Evolutionary conservation across 2,797 vertebrate genomes (phyloP), one percentile per base, ranked within the genome.

Genomic region (Champsocephalus gunnari): DNA sequence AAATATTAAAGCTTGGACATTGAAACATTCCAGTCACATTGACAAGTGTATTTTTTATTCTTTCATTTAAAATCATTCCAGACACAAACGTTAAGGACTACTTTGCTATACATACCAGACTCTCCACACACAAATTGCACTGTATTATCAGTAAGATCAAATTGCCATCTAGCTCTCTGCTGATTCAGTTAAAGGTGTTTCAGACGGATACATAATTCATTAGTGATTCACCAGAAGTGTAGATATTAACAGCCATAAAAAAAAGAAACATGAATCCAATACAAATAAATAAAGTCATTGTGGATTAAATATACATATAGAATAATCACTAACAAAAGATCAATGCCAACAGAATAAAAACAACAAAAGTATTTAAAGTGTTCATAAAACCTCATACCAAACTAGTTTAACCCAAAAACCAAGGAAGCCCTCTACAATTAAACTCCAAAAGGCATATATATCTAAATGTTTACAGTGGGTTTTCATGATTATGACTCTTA

Each of bases 261-360:
- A 73, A 87, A 86, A 71, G 49, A 88, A 77, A 76, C 60, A 92
- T 44, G n/a, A 88, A 88, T 92, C 78, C 67, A 94, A 92, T 89
- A 95, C 91, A 97, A 97, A 98, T 98, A 98, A 98, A 98, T 92
- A 94, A 94, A 83, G 87, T 92, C 80, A 90, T 83, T 91, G 88
- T 95, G 94, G 95, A 95, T 92, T 92, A 87, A 93, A 96, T 90
- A 94, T 92, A 91, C 85, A 92, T 86, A 86, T 88, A 90, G 91
- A 95, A 94, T 89, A 86, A 88, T 90, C 87, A 88, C 89, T 91
- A 93, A 94, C 83, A 89, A 89, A 90, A 88, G 54, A 90, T 81
- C 83, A 88, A 91, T 80, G 65, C 54, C 86, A 87, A 88, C 84
- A 88, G 80, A 87, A 82, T 51, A 38, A 9, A 38, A 77, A 88